These are phyloP conservation scores for Pseudopodoces humilis DNA, from an alignment of 2,113 vertebrate genomes.

Conservation along the genomic window DNA sequence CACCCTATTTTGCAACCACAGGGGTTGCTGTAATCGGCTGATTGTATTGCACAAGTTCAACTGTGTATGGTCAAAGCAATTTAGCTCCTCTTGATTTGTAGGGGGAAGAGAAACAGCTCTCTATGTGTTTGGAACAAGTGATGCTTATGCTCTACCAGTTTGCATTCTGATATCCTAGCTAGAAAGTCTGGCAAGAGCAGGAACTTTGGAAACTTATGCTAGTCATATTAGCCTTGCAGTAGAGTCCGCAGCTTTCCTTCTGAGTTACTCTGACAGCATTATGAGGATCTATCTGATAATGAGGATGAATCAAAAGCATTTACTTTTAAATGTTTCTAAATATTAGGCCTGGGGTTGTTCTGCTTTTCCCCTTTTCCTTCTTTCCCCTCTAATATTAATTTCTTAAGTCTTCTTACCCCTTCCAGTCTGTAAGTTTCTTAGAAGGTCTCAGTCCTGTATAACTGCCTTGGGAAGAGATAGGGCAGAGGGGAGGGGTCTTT, in stretches of 20 bases:
- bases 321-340: conserved; percentile 22
- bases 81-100: background rate
- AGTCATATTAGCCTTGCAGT: background rate
- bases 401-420: background rate
- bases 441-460: background rate
- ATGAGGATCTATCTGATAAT: background rate
- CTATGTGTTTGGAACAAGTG: background rate
- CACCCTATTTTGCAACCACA: background rate
- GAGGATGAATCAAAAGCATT: conserved; percentile 2
- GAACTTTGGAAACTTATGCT: background rate
- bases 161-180: background rate
- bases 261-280: background rate
- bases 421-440: background rate
- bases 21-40: background rate
- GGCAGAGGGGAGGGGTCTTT: background rate
- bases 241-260: background rate
- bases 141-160: background rate
- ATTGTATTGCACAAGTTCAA: conserved; percentile 1
- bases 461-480: background rate
- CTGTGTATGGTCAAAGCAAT: background rate
- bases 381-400: background rate
- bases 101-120: background rate
- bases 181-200: background rate
- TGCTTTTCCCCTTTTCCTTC: background rate
- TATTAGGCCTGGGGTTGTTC: background rate